Base-by-base conservation (phyloP, 1,140 invertebrate genomes). In the Papilio helenus region DNA sequence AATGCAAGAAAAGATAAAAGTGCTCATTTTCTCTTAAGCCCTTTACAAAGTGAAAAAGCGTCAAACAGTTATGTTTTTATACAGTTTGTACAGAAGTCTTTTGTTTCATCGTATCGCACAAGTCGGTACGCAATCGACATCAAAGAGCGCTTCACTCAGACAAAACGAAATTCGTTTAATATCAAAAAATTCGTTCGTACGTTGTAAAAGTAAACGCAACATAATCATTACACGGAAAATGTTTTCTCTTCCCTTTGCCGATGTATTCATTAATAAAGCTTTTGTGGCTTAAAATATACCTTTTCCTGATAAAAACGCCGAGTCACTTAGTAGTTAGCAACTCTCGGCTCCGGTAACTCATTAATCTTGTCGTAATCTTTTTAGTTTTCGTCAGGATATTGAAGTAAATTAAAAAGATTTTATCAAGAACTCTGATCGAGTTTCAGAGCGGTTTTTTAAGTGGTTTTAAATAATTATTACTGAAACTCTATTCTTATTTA, bases 161-260 rank as follows among this genome's bases (percentile, higher is more conserved):
- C 61, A 68, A 68, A 29, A 68, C 23, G 26, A 68, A 61, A 26
- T 26, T 61, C 58, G 23, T 68, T 29, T 29, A 29, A 68, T 26
- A 68, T 68, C 61, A 68, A 68, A 68, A 68, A 26, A 68, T 29
- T 68, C 44, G 14, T 14, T 34, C 58, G 58, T 26, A 26, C 20
- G 23, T 23, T 61, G 23, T 61, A 14, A 23, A 61, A 23, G 58
- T 12, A 61, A 61, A 26, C 58, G 23, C 23, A 61, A 61, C 58
- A 61, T 26, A 61, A 61, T 29, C 26, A 68, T 68, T 68, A 29
- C 23, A 68, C 14, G 23, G 26, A 68, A 68, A 68, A 68, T 68
- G 26, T 68, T 68, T 29, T 68, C 23, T 68, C 5, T 29, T 34
- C 61, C 61, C 26, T 29, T 29, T 29, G 26, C 61, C 14, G 26